Conservation (phyloP, 2,797 vertebrate genomes). For the Rhabdophis nuchalis region DNA sequence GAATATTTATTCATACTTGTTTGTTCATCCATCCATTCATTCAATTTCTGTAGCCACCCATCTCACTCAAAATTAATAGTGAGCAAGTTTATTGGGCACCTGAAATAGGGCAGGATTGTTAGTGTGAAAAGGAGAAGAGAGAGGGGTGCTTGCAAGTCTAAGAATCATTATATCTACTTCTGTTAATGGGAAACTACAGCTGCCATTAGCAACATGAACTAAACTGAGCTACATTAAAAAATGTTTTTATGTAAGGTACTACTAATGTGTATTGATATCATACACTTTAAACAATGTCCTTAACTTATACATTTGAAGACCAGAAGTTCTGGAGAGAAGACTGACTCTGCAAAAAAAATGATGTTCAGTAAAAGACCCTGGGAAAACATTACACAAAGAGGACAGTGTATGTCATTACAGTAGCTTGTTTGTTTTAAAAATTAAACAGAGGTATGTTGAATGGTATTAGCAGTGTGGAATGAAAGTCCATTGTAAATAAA, state of each 20-base stretch:
- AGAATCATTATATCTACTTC: neutral
- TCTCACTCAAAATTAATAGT: neutral
- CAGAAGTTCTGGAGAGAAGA: neutral
- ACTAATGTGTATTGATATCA: neutral
- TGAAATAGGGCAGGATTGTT: neutral
- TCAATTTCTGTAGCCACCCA: neutral
- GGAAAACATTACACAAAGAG: neutral
- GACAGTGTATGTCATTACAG: neutral
- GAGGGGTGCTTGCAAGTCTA: neutral
- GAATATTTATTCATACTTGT: neutral
- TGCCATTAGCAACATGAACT: neutral
- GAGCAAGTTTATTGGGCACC: neutral
- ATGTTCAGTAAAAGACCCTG: neutral
- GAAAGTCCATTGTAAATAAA: neutral
- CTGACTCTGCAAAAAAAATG: neutral
- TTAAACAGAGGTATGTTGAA: neutral
- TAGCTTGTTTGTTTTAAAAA: neutral
- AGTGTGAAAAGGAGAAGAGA: neutral
- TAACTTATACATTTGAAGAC: neutral
- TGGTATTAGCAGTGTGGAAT: neutral
- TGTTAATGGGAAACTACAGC: neutral
- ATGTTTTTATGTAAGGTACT: neutral
- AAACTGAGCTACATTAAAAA: neutral
- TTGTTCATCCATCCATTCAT: neutral
- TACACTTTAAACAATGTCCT: neutral